Evolutionary conservation across 1,140 invertebrate genomes (phyloP), one percentile per base, ranked within the genome.

Genomic region (Drosophila orena): DNA sequence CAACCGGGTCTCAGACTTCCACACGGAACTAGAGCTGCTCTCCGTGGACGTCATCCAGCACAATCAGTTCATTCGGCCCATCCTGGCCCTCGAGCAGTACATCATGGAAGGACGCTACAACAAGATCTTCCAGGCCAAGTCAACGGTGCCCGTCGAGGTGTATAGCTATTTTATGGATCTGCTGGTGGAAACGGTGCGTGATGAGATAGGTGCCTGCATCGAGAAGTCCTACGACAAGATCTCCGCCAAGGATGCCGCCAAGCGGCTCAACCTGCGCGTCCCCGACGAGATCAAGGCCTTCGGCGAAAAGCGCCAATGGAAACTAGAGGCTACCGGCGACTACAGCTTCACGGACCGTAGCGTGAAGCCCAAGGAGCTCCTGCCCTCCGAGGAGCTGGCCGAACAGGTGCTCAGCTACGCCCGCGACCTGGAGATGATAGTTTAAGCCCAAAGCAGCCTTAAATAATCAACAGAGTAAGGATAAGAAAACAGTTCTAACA

Each of bases 91-190:
- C 74, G 99, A 99, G 90, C 99, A 99, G 91, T 99, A 98, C 93
- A 94, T 99, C 43, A 99, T 99, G 98, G 99, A 99, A 93, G 99
- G 99, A 30, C 98, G 97, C 64, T 99, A 99, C 91, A 99, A 99
- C 92, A 99, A 99, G 93, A 94, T 94, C 44, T 94, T 94, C 77
- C 93, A 94, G 61, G 94, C 94, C 24, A 94, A 94, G 91, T 94
- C 94, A 55, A 98, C 98, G 93, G 98, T 99, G n/a, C 99, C 99
- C 49, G 97, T 98, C 10, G 96, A 97, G 62, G 97, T 96, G 57
- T 99, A 99, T 92, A 98, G 97, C 62, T 97, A 98, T 79, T 99
- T 99, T 92, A 99, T 99, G 93, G 98, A 99, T 85, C 98, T 98
- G 81, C 93, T 99, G 8, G 92, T 99, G 30, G 96, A 99, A 66